Conservation (phyloP, 2,888 invertebrate species). For the Amphimallon solstitiale region DNA sequence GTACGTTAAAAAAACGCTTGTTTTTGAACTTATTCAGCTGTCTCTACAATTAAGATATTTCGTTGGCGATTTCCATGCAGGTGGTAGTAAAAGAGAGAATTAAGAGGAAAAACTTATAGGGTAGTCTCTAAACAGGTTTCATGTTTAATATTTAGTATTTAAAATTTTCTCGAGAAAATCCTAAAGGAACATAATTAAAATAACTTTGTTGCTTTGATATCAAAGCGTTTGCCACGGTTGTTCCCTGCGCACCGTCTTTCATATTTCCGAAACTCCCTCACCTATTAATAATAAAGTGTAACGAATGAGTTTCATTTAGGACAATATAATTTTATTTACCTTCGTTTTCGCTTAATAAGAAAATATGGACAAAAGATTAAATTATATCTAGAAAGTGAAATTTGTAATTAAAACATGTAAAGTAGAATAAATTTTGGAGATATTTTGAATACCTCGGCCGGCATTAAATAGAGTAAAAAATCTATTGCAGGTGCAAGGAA, state of each 20-base stretch:
- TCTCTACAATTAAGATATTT: too few species aligned
- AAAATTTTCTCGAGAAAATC: not conserved
- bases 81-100: too few species aligned
- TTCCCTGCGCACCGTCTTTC: not conserved
- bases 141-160: not conserved
- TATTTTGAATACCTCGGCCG: too few species aligned
- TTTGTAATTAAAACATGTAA: conserved; percentile 9
- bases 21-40: too few species aligned
- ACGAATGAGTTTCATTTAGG: conserved; percentile 24
- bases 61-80: too few species aligned
- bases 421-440: too few species aligned
- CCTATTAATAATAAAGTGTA: conserved; percentile 26
- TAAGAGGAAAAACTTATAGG: too few species aligned
- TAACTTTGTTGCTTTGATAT: conserved; percentile 11
- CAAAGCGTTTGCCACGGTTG: not conserved
- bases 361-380: conserved; percentile 29
- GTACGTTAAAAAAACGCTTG: too few species aligned
- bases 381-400: conserved; percentile 9
- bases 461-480: too few species aligned
- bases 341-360: conserved; percentile 16
- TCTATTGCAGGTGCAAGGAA: too few species aligned
- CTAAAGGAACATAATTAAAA: conserved; percentile 10
- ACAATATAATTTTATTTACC: conserved; percentile 30
- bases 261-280: too few species aligned
- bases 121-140: too few species aligned